phyloP scores from a whole-genome alignment of 1,140 invertebrate species.

The Euura lappo region DNA sequence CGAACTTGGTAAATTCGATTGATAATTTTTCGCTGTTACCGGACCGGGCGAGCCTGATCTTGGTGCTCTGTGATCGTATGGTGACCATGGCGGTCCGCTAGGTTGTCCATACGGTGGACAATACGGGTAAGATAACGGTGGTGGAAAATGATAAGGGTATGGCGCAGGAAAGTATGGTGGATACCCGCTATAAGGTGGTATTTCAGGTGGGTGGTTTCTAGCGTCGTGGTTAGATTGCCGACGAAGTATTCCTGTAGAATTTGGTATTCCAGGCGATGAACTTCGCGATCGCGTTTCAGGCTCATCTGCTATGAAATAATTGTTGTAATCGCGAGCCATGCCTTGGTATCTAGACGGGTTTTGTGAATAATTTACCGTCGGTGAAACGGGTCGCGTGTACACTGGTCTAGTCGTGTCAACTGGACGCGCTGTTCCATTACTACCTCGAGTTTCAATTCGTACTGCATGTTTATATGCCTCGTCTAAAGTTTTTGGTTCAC shows the following conservation, averaged over 20 bases:
- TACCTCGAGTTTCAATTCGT: background rate
- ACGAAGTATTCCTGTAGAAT: background rate
- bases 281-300: background rate
- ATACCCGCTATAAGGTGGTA: background rate
- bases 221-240: background rate
- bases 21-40: background rate
- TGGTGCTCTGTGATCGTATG: background rate
- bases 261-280: background rate
- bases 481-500: background rate
- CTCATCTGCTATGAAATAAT: background rate
- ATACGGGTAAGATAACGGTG: background rate
- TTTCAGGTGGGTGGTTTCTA: background rate
- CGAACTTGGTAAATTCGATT: background rate
- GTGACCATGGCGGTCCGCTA: background rate
- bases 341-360: too few species aligned
- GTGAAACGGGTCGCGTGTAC: too few species aligned
- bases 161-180: background rate
- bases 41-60: background rate
- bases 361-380: background rate
- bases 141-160: background rate
- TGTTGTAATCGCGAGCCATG: background rate
- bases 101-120: background rate
- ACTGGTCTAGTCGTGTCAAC: background rate
- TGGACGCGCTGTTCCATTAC: background rate
- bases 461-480: background rate